Conservation (phyloP, 1,140 invertebrate genomes). For the Cyclina sinensis region DNA sequence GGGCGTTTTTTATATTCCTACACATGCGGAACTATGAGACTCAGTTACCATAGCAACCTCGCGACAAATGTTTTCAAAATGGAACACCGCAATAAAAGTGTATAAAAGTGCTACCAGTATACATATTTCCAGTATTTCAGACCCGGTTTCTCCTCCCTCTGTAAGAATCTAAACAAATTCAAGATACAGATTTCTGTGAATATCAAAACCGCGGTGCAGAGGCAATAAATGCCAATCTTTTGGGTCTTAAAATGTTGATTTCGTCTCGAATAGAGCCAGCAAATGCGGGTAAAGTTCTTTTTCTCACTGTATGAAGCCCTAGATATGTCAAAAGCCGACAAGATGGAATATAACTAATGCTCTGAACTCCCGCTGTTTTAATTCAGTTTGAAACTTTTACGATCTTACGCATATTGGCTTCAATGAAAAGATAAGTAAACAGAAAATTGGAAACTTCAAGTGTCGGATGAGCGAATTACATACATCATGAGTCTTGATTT, state of each 20-base stretch:
- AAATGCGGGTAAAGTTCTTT: constrained; percentile 67
- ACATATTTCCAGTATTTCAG: constrained; percentile 34
- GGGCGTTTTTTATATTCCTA: constrained; percentile 29
- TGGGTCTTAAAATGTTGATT: constrained; percentile 65
- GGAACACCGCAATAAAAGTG: constrained; percentile 51
- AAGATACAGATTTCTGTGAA: constrained; percentile 65
- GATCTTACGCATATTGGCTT: constrained; percentile 58
- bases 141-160: neutral
- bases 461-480: constrained; percentile 20
- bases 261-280: constrained; percentile 54
- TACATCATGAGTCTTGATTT: constrained; percentile 12
- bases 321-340: constrained; percentile 64
- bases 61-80: constrained; percentile 49
- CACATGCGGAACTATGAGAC: constrained; percentile 29
- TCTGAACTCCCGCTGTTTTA: constrained; percentile 55
- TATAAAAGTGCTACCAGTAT: constrained; percentile 34
- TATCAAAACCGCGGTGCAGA: constrained; percentile 43
- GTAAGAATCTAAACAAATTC: constrained; percentile 30
- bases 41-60: constrained; percentile 43
- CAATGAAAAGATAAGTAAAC: constrained; percentile 64
- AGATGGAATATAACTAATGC: constrained; percentile 58
- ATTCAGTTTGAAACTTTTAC: constrained; percentile 66
- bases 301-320: constrained; percentile 52
- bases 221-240: constrained; percentile 68
- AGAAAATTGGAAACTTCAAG: constrained; percentile 60